Base-by-base conservation (phyloP, 2,113 vertebrate genomes). In the Carlito syrichta region DNA sequence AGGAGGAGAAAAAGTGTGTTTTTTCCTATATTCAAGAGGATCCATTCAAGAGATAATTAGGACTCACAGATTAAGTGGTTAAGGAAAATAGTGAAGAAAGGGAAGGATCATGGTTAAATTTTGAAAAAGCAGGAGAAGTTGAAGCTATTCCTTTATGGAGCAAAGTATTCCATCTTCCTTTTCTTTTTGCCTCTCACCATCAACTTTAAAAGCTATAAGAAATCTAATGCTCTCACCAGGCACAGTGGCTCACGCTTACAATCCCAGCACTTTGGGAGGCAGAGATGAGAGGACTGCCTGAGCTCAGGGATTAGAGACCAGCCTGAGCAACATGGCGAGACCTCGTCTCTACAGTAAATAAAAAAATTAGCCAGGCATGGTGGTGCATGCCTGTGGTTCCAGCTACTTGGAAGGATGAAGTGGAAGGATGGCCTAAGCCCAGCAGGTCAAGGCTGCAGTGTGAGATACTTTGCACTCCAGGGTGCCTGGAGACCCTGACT, bases 201-300 rank as follows among this genome's bases (percentile, higher is more conserved):
- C 38, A 94, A 90, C 77, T 81, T 78, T 13, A 86, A 96, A 92
- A 38, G 40, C 8, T 32, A 3, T 43, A 81, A 63, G 25, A 91
- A 93, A 91, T 45, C 38, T 69, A 91, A 93, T 13, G 23, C 58
- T 90, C 86, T n/a, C n/a, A n/a, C n/a, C n/a, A n/a, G n/a, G n/a
- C n/a, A n/a, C n/a, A n/a, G n/a, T n/a, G n/a, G n/a, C n/a, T n/a
- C n/a, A n/a, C n/a, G n/a, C n/a, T n/a, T n/a, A n/a, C n/a, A n/a
- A n/a, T n/a, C n/a, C n/a, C n/a, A n/a, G n/a, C n/a, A n/a, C n/a
- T n/a, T n/a, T n/a, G n/a, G n/a, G n/a, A n/a, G n/a, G n/a, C n/a
- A n/a, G n/a, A n/a, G n/a, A n/a, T n/a, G n/a, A n/a, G n/a, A n/a
- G n/a, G n/a, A n/a, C n/a, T n/a, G n/a, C n/a, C n/a, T n/a, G n/a